These are phyloP conservation scores for Microcebus murinus DNA, from an alignment of 2,113 vertebrate genomes.

Conservation along the genomic window DNA sequence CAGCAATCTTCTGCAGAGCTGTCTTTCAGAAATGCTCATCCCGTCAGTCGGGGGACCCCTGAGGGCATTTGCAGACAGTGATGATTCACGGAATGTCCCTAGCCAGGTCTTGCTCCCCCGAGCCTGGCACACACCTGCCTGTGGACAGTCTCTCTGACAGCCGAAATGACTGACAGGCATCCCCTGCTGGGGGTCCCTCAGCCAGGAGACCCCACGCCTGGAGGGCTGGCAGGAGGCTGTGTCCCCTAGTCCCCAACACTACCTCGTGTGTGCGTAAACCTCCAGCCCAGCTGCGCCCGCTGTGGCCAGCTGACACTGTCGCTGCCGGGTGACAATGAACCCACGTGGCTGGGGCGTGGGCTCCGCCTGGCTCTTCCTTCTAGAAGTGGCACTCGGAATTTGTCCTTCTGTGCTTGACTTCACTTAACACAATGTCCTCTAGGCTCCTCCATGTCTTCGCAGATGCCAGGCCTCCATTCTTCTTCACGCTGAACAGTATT, in stretches of 20 bases:
- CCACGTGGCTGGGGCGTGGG: accelerated
- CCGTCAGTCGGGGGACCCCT: too few species aligned
- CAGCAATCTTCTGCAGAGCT: too few species aligned
- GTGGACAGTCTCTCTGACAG: not conserved
- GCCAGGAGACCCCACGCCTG: not conserved
- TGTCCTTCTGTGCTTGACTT: not conserved
- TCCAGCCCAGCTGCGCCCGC: not conserved
- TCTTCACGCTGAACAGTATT: not conserved
- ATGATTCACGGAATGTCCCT: not conserved
- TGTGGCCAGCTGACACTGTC: accelerated
- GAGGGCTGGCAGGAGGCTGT: not conserved
- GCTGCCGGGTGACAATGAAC: not conserved
- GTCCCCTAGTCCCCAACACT: accelerated
- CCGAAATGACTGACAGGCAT: not conserved
- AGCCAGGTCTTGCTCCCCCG: accelerated
- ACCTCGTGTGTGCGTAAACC: not conserved
- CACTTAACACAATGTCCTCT: not conserved
- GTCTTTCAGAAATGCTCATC: too few species aligned
- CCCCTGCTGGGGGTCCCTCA: not conserved
- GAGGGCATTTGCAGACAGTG: too few species aligned
- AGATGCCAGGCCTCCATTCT: not conserved
- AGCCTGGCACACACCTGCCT: too few species aligned
- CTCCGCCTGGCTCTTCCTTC: not conserved
- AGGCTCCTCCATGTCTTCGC: not conserved
- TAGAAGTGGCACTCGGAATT: not conserved